Conservation (phyloP, 2,797 vertebrate species). For the Carapus acus region DNA sequence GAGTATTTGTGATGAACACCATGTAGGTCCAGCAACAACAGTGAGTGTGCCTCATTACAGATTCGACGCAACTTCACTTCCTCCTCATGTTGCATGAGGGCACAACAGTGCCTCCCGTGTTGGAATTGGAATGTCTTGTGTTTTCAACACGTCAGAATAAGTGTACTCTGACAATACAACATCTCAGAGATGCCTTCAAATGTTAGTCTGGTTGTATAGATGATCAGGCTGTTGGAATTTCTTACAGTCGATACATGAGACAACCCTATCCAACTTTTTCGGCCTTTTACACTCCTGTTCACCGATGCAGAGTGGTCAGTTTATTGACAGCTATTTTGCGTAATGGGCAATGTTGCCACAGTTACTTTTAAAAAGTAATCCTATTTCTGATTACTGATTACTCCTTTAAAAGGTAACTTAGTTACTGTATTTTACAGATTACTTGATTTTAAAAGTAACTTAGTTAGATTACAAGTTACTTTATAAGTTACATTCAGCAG, state of each 20-base stretch:
- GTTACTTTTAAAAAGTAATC: too few relatives aligned
- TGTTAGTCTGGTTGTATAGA: conserved; percentile 32
- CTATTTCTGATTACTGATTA: too few relatives aligned
- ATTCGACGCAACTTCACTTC: conserved; percentile 31
- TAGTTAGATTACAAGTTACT: too few relatives aligned
- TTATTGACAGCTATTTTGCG: conserved; percentile 62
- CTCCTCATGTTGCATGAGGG: conserved; percentile 24
- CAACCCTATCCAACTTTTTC: conserved; percentile 41
- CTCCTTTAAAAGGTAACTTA: too few relatives aligned
- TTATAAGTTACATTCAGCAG: too few relatives aligned
- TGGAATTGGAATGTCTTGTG: not conserved
- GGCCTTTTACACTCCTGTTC: conserved; percentile 19
- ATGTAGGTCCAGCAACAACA: conserved; percentile 12
- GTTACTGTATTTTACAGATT: too few relatives aligned
- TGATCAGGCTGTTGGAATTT: conserved; percentile 30
- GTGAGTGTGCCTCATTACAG: conserved; percentile 25
- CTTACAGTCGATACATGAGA: conserved; percentile 27
- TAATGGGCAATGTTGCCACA: too few relatives aligned
- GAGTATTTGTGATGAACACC: conserved; percentile 46
- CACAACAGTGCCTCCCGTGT: not conserved
- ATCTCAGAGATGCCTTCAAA: conserved; percentile 35
- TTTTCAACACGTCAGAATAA: conserved; percentile 2
- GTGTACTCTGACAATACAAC: conserved; percentile 28
- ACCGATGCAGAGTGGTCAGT: conserved; percentile 61
- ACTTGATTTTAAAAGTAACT: too few relatives aligned